These are phyloP conservation scores for Heteropelma amictum DNA, from an alignment of 2,888 invertebrate species.

Conservation along the genomic window DNA sequence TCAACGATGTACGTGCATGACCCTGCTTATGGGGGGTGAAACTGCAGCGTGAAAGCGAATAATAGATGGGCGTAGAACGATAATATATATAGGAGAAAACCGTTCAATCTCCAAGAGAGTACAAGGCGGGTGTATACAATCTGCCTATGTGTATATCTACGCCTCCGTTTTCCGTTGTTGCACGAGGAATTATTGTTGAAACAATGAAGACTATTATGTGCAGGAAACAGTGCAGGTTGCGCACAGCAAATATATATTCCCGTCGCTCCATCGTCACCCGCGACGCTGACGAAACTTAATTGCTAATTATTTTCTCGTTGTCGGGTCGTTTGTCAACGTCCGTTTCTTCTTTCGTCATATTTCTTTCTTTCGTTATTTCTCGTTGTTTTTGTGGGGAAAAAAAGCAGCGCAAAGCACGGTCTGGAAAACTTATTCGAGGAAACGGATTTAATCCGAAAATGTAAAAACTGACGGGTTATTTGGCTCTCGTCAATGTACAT, in stretches of 20 bases:
- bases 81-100: constrained; percentile 17
- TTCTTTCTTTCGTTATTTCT: too few relatives aligned
- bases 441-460: constrained; percentile 7
- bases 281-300: constrained; percentile 38
- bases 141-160: not conserved
- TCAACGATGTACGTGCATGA: not conserved
- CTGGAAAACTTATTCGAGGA: too few relatives aligned
- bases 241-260: constrained; percentile 3
- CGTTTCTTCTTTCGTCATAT: too few relatives aligned
- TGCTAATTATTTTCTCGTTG: constrained; percentile 50
- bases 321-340: too few relatives aligned
- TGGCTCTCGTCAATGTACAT: constrained; percentile 29
- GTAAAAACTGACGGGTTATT: constrained; percentile 17
- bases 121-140: too few relatives aligned
- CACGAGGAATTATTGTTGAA: constrained; percentile 36
- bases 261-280: constrained; percentile 27
- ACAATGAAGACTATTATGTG: constrained; percentile 35
- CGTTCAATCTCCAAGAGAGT: constrained; percentile 32
- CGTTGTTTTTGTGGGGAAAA: too few relatives aligned
- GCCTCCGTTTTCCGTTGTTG: constrained; percentile 25
- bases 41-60: not conserved
- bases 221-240: constrained; percentile 13
- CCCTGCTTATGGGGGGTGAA: not conserved
- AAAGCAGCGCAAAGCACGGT: not conserved
- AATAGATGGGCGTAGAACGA: constrained; percentile 1